phyloP scores from a whole-genome alignment of 2,888 invertebrate genomes.

The Diaprepes abbreviatus region DNA sequence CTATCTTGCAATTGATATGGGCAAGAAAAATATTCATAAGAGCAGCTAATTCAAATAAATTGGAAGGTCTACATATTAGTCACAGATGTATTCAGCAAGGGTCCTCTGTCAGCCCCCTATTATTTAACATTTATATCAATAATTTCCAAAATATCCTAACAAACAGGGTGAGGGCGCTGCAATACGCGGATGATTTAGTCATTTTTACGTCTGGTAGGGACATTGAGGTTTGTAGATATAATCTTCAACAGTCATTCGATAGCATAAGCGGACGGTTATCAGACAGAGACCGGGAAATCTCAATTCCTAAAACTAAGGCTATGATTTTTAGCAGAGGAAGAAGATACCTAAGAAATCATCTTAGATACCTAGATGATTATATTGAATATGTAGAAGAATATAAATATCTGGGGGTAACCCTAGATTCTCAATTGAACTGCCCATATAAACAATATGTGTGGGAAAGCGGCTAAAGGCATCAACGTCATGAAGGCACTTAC shows the following conservation, averaged over 20 bases:
- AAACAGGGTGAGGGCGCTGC: neutral
- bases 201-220: neutral
- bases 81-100: no score
- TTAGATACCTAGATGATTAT: neutral
- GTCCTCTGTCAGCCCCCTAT: no score
- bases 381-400: slow-evolving; percentile 3
- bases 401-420: slow-evolving; percentile 4
- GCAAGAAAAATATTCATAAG: no score
- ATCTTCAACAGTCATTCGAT: no score
- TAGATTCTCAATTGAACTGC: neutral
- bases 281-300: neutral
- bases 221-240: no score
- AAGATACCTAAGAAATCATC: neutral
- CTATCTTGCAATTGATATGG: no score
- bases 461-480: slow-evolving; percentile 13
- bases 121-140: no score
- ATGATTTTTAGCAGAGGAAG: neutral
- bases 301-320: neutral
- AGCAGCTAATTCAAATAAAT: no score
- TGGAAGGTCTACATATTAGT: no score
- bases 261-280: neutral
- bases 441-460: neutral
- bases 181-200: neutral
- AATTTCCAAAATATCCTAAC: no score
- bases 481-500: slow-evolving; percentile 7